These are phyloP conservation scores for Spinus olivaceus DNA, from an alignment of 2,797 vertebrate genomes.

Conservation along the genomic window DNA sequence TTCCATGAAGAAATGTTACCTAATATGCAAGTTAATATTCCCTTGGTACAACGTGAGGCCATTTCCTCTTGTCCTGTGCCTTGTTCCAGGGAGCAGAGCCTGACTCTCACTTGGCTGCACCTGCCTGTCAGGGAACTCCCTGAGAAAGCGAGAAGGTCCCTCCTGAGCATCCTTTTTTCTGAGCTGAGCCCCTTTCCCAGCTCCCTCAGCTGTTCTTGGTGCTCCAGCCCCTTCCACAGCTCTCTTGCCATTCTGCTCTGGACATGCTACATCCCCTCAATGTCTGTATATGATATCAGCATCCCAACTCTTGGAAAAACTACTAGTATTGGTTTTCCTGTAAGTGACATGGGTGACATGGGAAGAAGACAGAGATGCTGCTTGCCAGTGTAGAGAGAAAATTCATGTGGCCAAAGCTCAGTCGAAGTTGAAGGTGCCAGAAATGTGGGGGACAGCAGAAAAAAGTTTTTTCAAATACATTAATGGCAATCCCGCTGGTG, in stretches of 20 bases:
- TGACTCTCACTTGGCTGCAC: no score
- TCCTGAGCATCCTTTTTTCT: background rate
- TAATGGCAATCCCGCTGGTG: background rate
- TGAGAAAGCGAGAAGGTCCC: rapidly evolving
- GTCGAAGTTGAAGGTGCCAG: background rate
- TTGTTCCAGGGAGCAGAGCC: background rate
- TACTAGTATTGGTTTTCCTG: background rate
- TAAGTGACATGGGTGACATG: background rate
- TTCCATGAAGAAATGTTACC: background rate
- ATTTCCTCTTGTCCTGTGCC: background rate
- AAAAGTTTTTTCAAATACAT: background rate
- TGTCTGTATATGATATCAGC: background rate
- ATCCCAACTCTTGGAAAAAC: background rate
- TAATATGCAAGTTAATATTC: background rate
- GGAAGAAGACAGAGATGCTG: background rate
- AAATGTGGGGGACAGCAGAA: background rate
- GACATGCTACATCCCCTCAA: background rate
- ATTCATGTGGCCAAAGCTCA: background rate
- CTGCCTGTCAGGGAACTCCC: background rate
- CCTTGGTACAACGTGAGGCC: background rate
- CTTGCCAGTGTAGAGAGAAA: background rate
- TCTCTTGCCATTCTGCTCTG: background rate
- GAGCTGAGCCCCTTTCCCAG: background rate
- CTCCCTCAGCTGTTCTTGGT: background rate
- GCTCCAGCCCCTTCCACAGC: background rate